Percentiles rank a stretch among this genome's conserved stretches.
phyloP scores from a whole-genome alignment of 23 tunicate genomes.

The Aplidium turbinatum region DNA sequence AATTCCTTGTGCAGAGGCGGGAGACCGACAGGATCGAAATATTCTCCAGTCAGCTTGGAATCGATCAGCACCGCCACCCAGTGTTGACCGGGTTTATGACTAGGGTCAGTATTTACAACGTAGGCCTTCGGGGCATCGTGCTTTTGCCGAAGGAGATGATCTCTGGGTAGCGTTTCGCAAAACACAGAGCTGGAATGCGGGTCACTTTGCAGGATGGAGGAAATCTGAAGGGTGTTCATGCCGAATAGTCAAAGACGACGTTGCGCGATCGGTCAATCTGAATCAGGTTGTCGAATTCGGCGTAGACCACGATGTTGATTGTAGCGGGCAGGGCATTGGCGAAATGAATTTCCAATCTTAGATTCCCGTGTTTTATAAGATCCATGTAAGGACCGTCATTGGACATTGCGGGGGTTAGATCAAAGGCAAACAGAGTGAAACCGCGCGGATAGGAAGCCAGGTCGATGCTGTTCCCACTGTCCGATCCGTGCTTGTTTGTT shows the following conservation, averaged over 20 bases:
- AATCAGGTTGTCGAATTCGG: constrained; percentile 4
- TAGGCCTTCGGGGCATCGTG: no score
- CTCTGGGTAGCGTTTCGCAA: no score
- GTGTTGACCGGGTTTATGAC: constrained; percentile 8
- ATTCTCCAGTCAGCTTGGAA: not conserved
- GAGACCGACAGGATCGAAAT: no score
- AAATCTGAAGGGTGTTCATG: constrained; percentile 17
- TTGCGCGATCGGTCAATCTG: constrained; percentile 6
- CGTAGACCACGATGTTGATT: constrained; percentile 4
- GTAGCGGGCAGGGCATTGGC: constrained; percentile 3
- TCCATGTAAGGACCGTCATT: not conserved
- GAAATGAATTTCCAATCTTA: constrained; percentile 18
- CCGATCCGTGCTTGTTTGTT: constrained; percentile 2
- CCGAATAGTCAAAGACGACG: constrained; percentile 8
- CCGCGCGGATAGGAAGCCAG: constrained; percentile 19
- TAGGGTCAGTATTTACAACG: constrained; percentile 17
- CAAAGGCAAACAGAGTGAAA: constrained; percentile 21
- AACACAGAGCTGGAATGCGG: no score
- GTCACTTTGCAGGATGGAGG: not conserved
- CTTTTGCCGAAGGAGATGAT: no score
- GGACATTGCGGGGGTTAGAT: not conserved
- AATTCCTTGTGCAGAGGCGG: no score
- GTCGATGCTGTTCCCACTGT: constrained; percentile 9
- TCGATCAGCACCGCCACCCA: constrained; percentile 13
- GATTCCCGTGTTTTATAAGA: constrained; percentile 5